These are phyloP conservation scores for Pogonomyrmex barbatus DNA, from an alignment of 1,140 invertebrate species.

Conservation along the genomic window DNA sequence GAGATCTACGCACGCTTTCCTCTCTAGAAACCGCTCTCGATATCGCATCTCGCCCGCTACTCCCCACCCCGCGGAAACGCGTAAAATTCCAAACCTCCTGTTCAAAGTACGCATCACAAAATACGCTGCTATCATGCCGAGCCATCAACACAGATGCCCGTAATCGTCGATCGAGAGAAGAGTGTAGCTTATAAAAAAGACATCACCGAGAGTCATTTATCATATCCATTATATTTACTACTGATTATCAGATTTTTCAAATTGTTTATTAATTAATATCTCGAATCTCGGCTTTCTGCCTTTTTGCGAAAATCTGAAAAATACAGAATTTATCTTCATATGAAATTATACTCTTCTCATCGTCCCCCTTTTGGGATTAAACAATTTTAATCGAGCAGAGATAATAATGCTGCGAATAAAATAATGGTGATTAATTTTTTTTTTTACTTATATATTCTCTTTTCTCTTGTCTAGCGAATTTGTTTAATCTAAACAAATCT, in stretches of 20 bases:
- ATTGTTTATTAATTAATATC: conserved; percentile 1
- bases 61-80: conserved; percentile 57
- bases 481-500: background rate
- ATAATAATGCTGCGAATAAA: background rate
- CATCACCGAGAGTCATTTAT: background rate
- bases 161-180: conserved; percentile 56
- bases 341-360: background rate
- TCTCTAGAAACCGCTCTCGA: conserved; percentile 52
- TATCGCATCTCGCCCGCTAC: conserved; percentile 61
- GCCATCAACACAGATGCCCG: conserved; percentile 46
- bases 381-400: background rate
- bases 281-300: background rate
- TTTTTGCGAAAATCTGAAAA: background rate
- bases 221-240: background rate
- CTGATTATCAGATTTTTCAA: background rate
- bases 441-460: background rate
- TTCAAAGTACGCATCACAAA: conserved; percentile 12
- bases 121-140: conserved; percentile 61
- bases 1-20: conserved; percentile 39
- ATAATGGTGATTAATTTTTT: background rate
- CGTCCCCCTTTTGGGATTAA: background rate
- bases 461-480: background rate
- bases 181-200: background rate
- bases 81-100: conserved; percentile 68
- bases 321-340: background rate